Base-by-base conservation (phyloP, 2,888 invertebrate species). In the Leptura quadrifasciata region DNA sequence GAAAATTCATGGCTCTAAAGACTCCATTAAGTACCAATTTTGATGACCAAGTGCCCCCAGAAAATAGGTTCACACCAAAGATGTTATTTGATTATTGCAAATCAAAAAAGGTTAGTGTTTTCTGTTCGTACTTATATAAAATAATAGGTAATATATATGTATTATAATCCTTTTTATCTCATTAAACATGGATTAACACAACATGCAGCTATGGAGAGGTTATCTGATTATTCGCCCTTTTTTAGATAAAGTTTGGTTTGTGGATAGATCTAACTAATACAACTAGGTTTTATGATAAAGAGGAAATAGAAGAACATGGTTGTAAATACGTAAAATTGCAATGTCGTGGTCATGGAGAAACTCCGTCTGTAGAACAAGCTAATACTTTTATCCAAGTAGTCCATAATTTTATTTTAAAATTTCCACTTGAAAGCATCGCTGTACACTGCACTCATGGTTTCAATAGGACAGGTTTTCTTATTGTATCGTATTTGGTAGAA, bases 191-290 rank as follows among this genome's bases (percentile, higher is more conserved):
- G n/a, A 15, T 39, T 47, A 47, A 47, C 17, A 12, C 0, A 39
- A 39, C 10, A 39, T 39, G 2, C 15, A 39, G 12, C 39, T 39
- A 39, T 12, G 10, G 39, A 39, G n/a, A 31, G 8, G 12, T 72
- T 61, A 52, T 47, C 76, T 79, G 18, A 64, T 70, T n/a, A n/a
- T n/a, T n/a, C n/a, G n/a, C n/a, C n/a, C n/a, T n/a, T n/a, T n/a
- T 70, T 1, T 21, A 97, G 96, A 90, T 94, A 18, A 96, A 95
- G 86, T 89, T 99, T 75, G 99, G 99, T 0, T 89, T 99, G 24
- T 97, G 99, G 97, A 94, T 99, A 78, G 99, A 99, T 89, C 91
- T 99, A 80, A 99, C 99, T 0, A 98, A 98, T 86, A 99, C 99
- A 0, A 93, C 91, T 78, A 92, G 99, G 75, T 99, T 98, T 89